Evolutionary conservation across 2,797 vertebrate species (phyloP).

Genomic region (Cynopterus sphinx): DNA sequence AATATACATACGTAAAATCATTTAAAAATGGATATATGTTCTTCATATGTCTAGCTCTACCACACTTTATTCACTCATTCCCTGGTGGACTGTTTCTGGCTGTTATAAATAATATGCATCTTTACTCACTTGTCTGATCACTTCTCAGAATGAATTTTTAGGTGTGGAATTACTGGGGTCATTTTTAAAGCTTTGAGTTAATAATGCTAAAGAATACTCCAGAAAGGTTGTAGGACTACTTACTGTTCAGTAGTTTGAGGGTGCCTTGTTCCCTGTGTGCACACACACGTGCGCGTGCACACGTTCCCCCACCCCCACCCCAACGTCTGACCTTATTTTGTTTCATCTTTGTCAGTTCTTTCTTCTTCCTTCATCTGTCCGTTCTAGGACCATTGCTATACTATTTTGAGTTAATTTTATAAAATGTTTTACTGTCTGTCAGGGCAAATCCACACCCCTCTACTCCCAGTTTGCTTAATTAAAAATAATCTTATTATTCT

Average conservation of each 20-base stretch:
- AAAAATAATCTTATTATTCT: not conserved
- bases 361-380: not conserved
- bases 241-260: not conserved
- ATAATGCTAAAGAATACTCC: not conserved
- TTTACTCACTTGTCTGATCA: not conserved
- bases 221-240: not conserved
- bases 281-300: fast-evolving
- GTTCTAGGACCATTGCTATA: not conserved
- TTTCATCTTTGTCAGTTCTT: not conserved
- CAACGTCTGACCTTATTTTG: not conserved
- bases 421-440: not conserved
- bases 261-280: fast-evolving
- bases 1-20: not conserved
- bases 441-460: not conserved
- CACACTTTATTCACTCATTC: not conserved
- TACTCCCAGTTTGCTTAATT: not conserved
- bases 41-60: not conserved
- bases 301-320: fast-evolving
- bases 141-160: not conserved
- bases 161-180: not conserved
- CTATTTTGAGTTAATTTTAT: not conserved
- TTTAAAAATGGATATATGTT: not conserved
- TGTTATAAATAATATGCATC: not conserved
- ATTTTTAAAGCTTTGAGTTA: not conserved
- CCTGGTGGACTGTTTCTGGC: not conserved